phyloP scores from a whole-genome alignment of 37 sponge, comb jelly and placozoan genomes.

The Crambe crambe region DNA sequence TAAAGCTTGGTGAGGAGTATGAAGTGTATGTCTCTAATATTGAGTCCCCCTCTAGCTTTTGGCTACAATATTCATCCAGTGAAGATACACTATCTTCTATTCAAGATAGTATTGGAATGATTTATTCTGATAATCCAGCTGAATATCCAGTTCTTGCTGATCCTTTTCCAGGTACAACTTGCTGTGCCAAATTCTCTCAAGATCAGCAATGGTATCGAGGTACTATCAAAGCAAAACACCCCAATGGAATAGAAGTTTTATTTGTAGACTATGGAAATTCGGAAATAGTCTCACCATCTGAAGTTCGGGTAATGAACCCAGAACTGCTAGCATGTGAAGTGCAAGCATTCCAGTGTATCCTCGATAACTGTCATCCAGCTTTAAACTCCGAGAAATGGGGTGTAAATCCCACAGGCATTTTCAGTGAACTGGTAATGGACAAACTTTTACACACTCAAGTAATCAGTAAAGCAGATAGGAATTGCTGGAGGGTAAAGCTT shows the following conservation, averaged over 20 bases:
- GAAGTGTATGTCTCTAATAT: constrained; percentile 42
- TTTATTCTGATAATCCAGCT: neutral
- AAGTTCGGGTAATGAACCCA: constrained; percentile 18
- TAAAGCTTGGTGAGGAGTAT: neutral
- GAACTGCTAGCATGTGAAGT: constrained; percentile 30
- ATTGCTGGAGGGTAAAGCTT: constrained; percentile 37
- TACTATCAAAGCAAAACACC: neutral
- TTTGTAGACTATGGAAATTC: constrained; percentile 75
- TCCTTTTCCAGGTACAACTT: constrained; percentile 29
- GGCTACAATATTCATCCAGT: constrained; percentile 47
- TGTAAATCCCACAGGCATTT: constrained; percentile 7
- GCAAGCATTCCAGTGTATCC: constrained; percentile 49
- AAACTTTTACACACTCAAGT: constrained; percentile 18
- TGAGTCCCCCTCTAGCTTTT: constrained; percentile 48
- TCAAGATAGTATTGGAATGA: neutral
- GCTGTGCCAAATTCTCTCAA: constrained; percentile 46
- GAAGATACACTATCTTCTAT: constrained; percentile 28
- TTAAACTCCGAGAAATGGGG: constrained; percentile 1
- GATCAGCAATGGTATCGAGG: constrained; percentile 58
- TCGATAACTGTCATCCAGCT: constrained; percentile 10
- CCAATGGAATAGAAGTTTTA: neutral
- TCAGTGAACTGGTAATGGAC: constrained; percentile 29
- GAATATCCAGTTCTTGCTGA: neutral
- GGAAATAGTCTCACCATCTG: constrained; percentile 17
- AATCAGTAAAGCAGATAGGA: neutral